phyloP scores from a whole-genome alignment of 2,888 invertebrate genomes.

The Halictus ligatus region DNA sequence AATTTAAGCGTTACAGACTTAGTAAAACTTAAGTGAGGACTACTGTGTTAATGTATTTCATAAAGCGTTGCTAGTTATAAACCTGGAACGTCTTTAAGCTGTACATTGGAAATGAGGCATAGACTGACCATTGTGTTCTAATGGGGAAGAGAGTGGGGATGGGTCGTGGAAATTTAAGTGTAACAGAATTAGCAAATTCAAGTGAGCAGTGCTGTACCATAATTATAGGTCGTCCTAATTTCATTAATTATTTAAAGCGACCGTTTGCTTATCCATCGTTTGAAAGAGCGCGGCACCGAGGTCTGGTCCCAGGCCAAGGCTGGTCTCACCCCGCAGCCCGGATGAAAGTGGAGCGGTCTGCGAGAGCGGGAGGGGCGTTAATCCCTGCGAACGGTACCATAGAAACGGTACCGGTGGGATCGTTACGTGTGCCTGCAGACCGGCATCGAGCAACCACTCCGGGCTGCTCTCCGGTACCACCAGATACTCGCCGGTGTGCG shows the following conservation, averaged over 20 bases:
- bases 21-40: not conserved
- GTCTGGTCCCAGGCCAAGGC: constrained; percentile 69
- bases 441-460: constrained; percentile 65
- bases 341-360: constrained; percentile 71
- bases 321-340: constrained; percentile 70
- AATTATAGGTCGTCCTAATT: constrained; percentile 46
- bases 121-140: not conserved
- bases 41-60: not conserved
- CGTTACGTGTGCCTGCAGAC: constrained; percentile 66
- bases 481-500: constrained; percentile 34
- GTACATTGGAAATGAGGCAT: not conserved
- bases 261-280: constrained; percentile 18
- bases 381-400: constrained; percentile 82
- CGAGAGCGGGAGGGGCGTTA: constrained; percentile 76
- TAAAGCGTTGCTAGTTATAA: too few relatives aligned
- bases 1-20: not conserved
- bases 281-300: constrained; percentile 26
- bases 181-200: not conserved
- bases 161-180: not conserved
- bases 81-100: not conserved
- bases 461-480: constrained; percentile 64
- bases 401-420: constrained; percentile 82
- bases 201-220: not conserved
- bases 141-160: not conserved
- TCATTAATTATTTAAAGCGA: constrained; percentile 33